Base-by-base conservation (phyloP, 2,797 vertebrate genomes). In the Rhabdomys pumilio region DNA sequence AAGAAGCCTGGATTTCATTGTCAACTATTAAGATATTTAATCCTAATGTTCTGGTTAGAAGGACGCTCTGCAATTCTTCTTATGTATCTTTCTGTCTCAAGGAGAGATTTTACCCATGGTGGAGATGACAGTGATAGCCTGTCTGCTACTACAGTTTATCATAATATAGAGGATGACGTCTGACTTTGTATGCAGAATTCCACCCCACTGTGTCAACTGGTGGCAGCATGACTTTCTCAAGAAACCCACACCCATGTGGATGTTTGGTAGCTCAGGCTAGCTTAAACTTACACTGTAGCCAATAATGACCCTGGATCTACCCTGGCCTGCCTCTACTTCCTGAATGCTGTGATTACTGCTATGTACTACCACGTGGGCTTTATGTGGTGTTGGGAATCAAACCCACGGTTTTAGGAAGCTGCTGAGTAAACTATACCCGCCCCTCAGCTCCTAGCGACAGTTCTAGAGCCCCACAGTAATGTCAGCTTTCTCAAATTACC, bases 1-100 rank as follows among this genome's bases (percentile, higher is more conserved):
- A 69, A 59, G 20, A 44, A 44, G 76, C 82, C 80, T 93, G 13
- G 26, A 93, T 69, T 97, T 89, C 67, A 47, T 20, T 41, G 69
- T 85, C 26, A 73, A 83, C 65, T 92, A 67, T 90, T 82, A 87
- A 94, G 67, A 89, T 88, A n/a, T 63, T 93, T 97, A 91, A 91
- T 91, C 85, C 82, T 26, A 95, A 53, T 61, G n/a, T 26, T 89
- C 67, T 55, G 44, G n/a, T 73, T 84, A 15, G 63, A 94, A 82
- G 41, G 47, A 24, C 41, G 24, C 41, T 73, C 38, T 88, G 77
- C 9, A 53, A 22, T 89, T 93, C 69, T 85, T 82, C 69, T 92
- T 59, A 6, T n/a, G 14, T 7, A 29, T 82, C 82, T 19, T 17
- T 65, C 83, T 81, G 20, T 91, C 53, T 87, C 44, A 53, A 73